A percentile compares a stretch with the other conserved stretches of the same genome.
Conservation (phyloP, 1,140 invertebrate species). For the Papilio helenus region DNA sequence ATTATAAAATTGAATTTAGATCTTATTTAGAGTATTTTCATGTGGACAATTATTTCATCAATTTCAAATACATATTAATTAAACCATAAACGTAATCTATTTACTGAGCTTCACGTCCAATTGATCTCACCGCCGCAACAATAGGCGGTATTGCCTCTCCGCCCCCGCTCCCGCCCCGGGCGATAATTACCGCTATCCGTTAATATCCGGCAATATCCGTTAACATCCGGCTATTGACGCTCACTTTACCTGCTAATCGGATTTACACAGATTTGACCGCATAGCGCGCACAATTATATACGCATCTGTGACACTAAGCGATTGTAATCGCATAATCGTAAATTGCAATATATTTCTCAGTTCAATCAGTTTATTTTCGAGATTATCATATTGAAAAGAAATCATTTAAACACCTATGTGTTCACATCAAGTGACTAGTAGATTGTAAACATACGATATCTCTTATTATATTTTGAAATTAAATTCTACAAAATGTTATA, state of each 20-base stretch:
- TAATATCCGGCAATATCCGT: conserved; percentile 43
- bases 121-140: conserved; percentile 39
- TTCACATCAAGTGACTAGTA: too few species aligned
- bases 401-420: neutral
- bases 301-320: neutral
- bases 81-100: neutral
- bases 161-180: neutral
- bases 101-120: conserved; percentile 40
- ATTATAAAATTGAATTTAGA: too few species aligned
- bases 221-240: conserved; percentile 49
- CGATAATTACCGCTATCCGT: conserved; percentile 39
- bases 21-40: too few species aligned
- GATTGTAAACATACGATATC: neutral
- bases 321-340: neutral
- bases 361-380: neutral
- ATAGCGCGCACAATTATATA: conserved; percentile 12
- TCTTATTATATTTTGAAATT: neutral
- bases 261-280: conserved; percentile 45
- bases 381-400: neutral
- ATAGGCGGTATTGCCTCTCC: neutral
- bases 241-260: conserved; percentile 51
- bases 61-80: neutral
- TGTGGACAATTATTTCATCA: neutral
- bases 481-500: neutral
- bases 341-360: too few species aligned